Evolutionary conservation across 2,888 invertebrate species (phyloP), one percentile per base, ranked within the genome.

Genomic region (Siphlonurus alternatus): DNA sequence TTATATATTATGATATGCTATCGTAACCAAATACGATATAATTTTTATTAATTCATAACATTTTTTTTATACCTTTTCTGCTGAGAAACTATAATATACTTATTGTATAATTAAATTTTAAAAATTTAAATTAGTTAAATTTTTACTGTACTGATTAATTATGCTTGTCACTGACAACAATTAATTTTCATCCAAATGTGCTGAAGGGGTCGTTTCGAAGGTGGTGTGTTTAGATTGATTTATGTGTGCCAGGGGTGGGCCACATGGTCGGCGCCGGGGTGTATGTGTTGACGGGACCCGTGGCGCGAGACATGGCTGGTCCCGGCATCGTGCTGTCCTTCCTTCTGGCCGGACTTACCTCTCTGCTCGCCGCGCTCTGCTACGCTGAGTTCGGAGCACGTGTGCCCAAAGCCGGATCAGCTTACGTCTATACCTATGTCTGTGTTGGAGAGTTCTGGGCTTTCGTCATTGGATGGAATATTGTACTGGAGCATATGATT

Each of bases 201-300:
- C n/a, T n/a, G n/a, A n/a, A n/a, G n/a, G n/a, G n/a, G n/a, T n/a
- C n/a, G n/a, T n/a, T n/a, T n/a, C n/a, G n/a, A n/a, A n/a, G n/a
- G n/a, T n/a, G n/a, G n/a, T n/a, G n/a, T n/a, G n/a, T n/a, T n/a
- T n/a, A n/a, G n/a, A n/a, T n/a, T n/a, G n/a, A n/a, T n/a, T n/a
- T n/a, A n/a, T n/a, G n/a, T n/a, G n/a, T n/a, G n/a, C n/a, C 71
- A 90, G 93, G 94, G 66, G 85, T 95, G 61, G 95, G 95, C 0
- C 92, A 93, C 75, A 96, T 95, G 92, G 89, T 95, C 1, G 95
- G 95, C 18, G 93, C 94, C 61, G 95, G 95, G 10, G 93, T 95
- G 67, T 95, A 95, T 74, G 93, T 95, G 0, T 76, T 95, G 63
- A 91, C 89, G 1, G 93, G 93, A 56, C 84, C 89, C 0, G 92